Conservation (phyloP, 2,888 invertebrate genomes). For the Esperia sulphurella region DNA sequence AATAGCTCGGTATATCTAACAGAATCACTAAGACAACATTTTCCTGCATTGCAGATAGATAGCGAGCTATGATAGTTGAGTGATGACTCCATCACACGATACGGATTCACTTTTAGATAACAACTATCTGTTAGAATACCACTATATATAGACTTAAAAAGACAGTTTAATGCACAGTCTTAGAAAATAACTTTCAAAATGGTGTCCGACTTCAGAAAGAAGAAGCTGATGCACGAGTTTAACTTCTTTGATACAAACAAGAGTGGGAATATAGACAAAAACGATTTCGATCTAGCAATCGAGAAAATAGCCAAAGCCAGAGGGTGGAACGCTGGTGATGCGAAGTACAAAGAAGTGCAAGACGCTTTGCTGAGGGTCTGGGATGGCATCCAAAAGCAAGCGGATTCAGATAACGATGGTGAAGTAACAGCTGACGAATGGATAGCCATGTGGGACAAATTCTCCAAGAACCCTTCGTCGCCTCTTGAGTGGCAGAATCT, state of each 20-base stretch:
- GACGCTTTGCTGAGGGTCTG: constrained; percentile 88
- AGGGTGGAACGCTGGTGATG: constrained; percentile 86
- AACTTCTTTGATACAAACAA: constrained; percentile 93
- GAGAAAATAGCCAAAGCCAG: constrained; percentile 90
- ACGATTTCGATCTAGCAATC: constrained; percentile 91
- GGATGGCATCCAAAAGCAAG: constrained; percentile 88
- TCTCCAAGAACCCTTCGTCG: constrained; percentile 84
- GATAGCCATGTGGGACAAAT: constrained; percentile 92
- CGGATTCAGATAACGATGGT: constrained; percentile 92
- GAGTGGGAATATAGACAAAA: constrained; percentile 92
- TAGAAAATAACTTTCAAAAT: constrained; percentile 46
- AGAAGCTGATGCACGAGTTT: constrained; percentile 92
- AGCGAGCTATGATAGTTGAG: constrained; percentile 4
- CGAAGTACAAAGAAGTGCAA: constrained; percentile 86
- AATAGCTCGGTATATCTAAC: neutral
- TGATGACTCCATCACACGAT: neutral
- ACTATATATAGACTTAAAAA: neutral
- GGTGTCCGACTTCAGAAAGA: constrained; percentile 92
- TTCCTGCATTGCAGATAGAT: constrained; percentile 35
- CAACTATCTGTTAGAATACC: constrained; percentile 3
- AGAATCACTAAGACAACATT: constrained; percentile 1
- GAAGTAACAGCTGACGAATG: constrained; percentile 93
- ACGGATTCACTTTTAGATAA: constrained; percentile 13
- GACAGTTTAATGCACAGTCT: neutral
- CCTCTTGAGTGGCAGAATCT: constrained; percentile 90